Evolutionary conservation across 2,797 vertebrate genomes (phyloP), one percentile per base, ranked within the genome.

Genomic region (Channa striata): DNA sequence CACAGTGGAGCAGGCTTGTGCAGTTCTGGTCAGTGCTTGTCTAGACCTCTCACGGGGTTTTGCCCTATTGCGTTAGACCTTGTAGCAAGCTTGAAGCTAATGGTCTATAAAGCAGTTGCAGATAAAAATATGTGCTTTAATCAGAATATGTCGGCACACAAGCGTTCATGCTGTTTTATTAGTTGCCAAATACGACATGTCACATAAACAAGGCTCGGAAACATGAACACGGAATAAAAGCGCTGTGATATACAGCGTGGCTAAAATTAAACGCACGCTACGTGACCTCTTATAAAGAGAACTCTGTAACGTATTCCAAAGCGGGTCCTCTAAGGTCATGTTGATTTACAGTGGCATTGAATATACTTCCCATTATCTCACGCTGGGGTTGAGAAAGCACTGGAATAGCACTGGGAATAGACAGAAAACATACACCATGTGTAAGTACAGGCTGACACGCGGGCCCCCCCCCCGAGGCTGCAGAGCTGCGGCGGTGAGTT

Each of bases 401-500:
- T 23, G 62, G 52, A 53, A 70, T 68, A 75, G 62, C 61, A 5
- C 36, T 68, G 48, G 48, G 47, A 71, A 30, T 19, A 48, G 66
- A 72, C 58, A 53, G 48, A 78, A 80, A 74, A 72, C 64, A 72
- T 46, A 59, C 68, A 57, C 34, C 23, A 48, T 72, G 69, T 78
- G 69, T 84, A 77, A 83, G 49, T 76, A 84, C 50, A 81, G 56
- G 52, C 56, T 46, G 59, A 78, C 66, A 62, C 68, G 47, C 50
- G 48, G 51, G 8, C 10, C 34, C 74, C 59, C 34, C 74, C 59
- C 68, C 37, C 9, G 69, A 54, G 81, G 72, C 77, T 58, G 52
- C 44, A 60, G 58, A 68, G 63, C 8, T n/a, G n/a, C 21, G 64
- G 14, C 48, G 36, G 57, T 43, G 78, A 83, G 79, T 82, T 75